Evolutionary conservation across 2,113 vertebrate species (phyloP).

Genomic region (Strix aluco): DNA sequence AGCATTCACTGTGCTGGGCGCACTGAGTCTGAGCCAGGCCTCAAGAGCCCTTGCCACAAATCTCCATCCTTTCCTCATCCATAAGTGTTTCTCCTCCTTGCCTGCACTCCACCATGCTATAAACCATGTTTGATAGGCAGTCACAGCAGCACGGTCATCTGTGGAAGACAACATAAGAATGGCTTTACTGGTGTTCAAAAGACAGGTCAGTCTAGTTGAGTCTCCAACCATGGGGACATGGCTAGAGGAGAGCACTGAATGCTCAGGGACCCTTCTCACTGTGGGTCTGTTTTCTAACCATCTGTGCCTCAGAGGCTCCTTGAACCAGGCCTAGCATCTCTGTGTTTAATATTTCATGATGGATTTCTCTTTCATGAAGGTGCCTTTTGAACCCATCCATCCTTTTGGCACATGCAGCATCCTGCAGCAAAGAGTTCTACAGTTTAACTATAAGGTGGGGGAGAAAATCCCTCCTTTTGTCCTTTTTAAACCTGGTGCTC

Average conservation of each 20-base stretch:
- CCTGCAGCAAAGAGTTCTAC: neutral
- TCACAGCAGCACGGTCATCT: neutral
- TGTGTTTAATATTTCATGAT: neutral
- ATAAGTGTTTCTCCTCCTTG: neutral
- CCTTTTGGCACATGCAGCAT: neutral
- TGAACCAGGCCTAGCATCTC: neutral
- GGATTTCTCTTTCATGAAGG: neutral
- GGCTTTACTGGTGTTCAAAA: neutral
- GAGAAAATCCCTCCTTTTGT: neutral
- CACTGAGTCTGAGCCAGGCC: neutral
- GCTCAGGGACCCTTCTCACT: neutral
- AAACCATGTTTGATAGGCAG: neutral
- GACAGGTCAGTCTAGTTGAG: neutral
- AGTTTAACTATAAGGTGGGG: neutral
- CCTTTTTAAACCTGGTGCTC: neutral
- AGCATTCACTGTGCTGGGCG: neutral
- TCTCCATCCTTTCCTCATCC: neutral
- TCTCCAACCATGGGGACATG: fast-evolving
- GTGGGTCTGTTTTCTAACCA: neutral
- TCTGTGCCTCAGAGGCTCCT: neutral
- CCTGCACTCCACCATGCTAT: neutral
- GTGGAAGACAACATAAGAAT: neutral
- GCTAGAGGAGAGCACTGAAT: neutral
- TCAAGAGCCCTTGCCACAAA: neutral
- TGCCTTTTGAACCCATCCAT: neutral